These are phyloP conservation scores for Mesorhabditis sp. DNA, from an alignment of 2,888 invertebrate species.

Conservation along the genomic window DNA sequence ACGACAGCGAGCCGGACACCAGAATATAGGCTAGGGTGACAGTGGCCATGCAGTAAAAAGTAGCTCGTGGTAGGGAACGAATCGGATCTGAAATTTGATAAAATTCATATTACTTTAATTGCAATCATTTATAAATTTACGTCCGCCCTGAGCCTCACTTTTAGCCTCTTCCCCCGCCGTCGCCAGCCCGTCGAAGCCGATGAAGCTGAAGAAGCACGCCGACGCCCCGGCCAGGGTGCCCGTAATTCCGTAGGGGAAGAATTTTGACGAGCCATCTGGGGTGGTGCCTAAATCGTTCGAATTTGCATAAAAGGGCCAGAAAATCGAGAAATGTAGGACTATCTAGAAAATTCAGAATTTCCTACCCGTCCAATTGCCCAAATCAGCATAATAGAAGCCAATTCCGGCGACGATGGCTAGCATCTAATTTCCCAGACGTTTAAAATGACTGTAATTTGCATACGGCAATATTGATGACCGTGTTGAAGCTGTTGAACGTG, in stretches of 20 bases:
- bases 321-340: not conserved
- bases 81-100: constrained; percentile 29
- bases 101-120: not conserved
- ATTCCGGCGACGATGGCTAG: constrained; percentile 7
- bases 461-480: constrained; percentile 62
- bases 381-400: constrained; percentile 7
- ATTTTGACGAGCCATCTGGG: constrained; percentile 7
- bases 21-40: constrained; percentile 31
- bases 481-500: constrained; percentile 77
- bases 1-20: constrained; percentile 29
- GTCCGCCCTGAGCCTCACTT: constrained; percentile 13
- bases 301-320: not conserved
- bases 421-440: constrained; percentile 1
- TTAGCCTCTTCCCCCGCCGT: constrained; percentile 59
- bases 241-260: constrained; percentile 58
- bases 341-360: not conserved
- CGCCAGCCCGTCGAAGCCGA: constrained; percentile 60
- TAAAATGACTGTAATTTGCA: constrained; percentile 20
- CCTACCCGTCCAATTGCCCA: constrained; percentile 13
- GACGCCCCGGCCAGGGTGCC: constrained; percentile 59
- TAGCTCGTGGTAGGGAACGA: constrained; percentile 36
- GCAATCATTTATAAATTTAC: not conserved
- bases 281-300: not conserved
- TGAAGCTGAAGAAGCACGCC: constrained; percentile 60
- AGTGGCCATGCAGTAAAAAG: constrained; percentile 28